Evolutionary conservation across 2,797 vertebrate genomes (phyloP), one percentile per base, ranked within the genome.

Genomic region (Rhabdophis nuchalis): DNA sequence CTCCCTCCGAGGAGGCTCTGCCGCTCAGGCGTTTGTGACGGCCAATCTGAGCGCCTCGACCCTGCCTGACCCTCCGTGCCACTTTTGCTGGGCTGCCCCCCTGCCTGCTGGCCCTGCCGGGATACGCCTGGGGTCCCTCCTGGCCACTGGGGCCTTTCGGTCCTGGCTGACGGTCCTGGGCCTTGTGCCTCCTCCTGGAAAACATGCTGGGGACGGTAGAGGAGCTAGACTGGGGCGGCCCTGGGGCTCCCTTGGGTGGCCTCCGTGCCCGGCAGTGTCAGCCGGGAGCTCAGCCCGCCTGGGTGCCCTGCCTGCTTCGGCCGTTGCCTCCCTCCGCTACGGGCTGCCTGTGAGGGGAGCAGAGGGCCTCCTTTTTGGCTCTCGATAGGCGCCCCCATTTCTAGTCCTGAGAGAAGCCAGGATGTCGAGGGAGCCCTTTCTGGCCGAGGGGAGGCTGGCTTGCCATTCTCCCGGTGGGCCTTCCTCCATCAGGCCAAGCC

Each of bases 1-100:
- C 6, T 36, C 12, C n/a, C n/a, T 72, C 16, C 68, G 0, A 1
- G 32, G 8, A 16, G 32, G 5, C 9, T 60, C 23, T 25, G 32
- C 32, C 32, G 1, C 3, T 36, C 32, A 20, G n/a, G 16, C 0
- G 16, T 20, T 20, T 3, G 32, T 36, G 32, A 3, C 0, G 2
- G 68, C 32, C 32, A 1, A 1, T 72, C 32, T n/a, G 16, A 16
- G 7, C 16, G 0, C 20, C 32, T 9, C 0, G 6, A 9, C 32
- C 68, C 68, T 72, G 16, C 1, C 68, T 72, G 68, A 32, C 32
- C 57, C 32, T 1, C 8, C 1, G n/a, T 3, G 8, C 32, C 18
- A 0, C 32, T 72, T 36, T 72, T 36, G 61, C 61, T 16, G 61
- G 61, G 29, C 1, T 5, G 57, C 8, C 58, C 13, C 1, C 12